Base-by-base conservation (phyloP, 2,797 vertebrate genomes). In the Falco cherrug region DNA sequence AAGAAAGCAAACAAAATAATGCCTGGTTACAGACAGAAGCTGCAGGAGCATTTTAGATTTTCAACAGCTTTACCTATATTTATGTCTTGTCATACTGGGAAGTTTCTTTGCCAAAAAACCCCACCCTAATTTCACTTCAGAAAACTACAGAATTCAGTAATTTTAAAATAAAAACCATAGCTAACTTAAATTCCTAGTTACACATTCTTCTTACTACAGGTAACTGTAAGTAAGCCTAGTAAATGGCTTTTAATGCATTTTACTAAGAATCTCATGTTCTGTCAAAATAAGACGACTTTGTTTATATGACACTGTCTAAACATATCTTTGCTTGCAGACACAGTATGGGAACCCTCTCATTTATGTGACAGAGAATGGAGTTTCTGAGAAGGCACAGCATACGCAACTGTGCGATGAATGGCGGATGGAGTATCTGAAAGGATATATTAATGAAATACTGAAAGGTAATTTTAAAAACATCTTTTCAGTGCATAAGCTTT, bases 311-410 rank as follows among this genome's bases (percentile, higher is more conserved):
- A 8, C 2, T 17, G 25, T 21, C 7, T 33, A 6, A 84, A 47
- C 24, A 5, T 13, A 4, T 13, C 43, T 70, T 47, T 94, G 63
- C 81, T 86, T 98, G 77, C 93, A 99, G 99, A 98, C 98, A 90
- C 99, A 99, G 81, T 99, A 99, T 50, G 98, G 98, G 53, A 98
- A 99, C 95, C 99, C 99, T 28, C 95, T 98, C 92, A 98, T 99
- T 96, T 99, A 98, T 33, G 99, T 99, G 97, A 99, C 98, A 29
- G 99, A 99, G 98, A 99, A 99, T 4, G 99, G 99, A 53, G 98
- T 99, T 26, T 98, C 99, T 75, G 99, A 99, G 96, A 99, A 98
- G 95, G 96, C 96, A 92, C 93, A 96, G 63, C 99, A 99, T 92
- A 98, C 98, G 39, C 98, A 99, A 69, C 98, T 99, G 82, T 99